These are phyloP conservation scores for Prolemur simus DNA, from an alignment of 2,113 vertebrate genomes.

Conservation along the genomic window DNA sequence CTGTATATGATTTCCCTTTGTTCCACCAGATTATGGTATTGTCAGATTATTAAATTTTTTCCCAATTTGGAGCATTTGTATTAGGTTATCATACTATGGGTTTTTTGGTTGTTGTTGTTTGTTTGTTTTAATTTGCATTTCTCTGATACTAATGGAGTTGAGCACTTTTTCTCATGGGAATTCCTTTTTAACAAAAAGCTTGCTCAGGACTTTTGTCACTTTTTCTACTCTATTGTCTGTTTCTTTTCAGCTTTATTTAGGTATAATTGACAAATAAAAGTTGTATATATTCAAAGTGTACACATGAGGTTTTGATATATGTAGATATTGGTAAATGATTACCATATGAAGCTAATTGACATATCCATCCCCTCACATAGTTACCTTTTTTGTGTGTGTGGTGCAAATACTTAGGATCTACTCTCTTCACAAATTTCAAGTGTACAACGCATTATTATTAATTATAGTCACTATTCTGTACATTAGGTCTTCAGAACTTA, in stretches of 20 bases:
- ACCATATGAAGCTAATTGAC: not conserved
- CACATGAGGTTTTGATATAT: not conserved
- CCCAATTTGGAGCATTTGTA: not conserved
- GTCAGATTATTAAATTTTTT: not conserved
- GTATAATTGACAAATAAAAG: not conserved
- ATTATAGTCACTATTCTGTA: not conserved
- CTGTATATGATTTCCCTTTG: not conserved
- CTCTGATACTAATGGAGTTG: not conserved
- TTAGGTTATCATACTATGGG: not conserved
- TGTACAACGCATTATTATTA: not conserved
- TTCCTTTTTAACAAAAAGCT: not conserved
- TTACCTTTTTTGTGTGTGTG: not conserved
- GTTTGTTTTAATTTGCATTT: not conserved
- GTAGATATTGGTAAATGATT: not conserved
- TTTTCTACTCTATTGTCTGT: not conserved
- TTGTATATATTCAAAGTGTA: not conserved
- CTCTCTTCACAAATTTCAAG: not conserved
- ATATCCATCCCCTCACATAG: not conserved
- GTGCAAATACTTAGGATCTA: not conserved
- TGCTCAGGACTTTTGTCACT: not conserved
- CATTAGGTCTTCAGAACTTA: not conserved
- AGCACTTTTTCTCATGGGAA: not conserved
- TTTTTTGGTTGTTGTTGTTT: not conserved
- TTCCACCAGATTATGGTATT: not conserved
- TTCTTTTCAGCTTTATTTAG: not conserved